These are phyloP conservation scores for Bombyx mandarina DNA, from an alignment of 1,140 invertebrate genomes.

Conservation along the genomic window DNA sequence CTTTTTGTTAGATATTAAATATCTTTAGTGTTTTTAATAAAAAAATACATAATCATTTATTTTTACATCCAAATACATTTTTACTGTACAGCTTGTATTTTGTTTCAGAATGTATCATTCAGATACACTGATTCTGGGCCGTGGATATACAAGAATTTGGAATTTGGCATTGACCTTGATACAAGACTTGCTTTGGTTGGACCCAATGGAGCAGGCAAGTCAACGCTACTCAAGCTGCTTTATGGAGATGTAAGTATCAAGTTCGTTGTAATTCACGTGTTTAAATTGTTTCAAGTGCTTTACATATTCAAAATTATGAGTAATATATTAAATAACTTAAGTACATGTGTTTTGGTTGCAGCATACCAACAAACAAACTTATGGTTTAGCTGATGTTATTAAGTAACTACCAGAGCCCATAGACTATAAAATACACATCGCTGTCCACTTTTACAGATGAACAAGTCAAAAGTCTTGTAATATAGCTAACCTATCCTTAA, in stretches of 20 bases:
- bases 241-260: slow-evolving; percentile 86
- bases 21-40: not conserved
- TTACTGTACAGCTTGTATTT: slow-evolving; percentile 1
- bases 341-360: too few relatives aligned
- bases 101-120: slow-evolving; percentile 92
- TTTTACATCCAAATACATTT: not conserved
- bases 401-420: too few relatives aligned
- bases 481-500: too few relatives aligned
- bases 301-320: not conserved
- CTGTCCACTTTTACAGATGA: too few relatives aligned
- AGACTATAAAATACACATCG: too few relatives aligned
- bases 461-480: too few relatives aligned
- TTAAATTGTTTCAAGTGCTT: not conserved
- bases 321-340: too few relatives aligned
- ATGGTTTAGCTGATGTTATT: too few relatives aligned
- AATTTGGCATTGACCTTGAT: slow-evolving; percentile 99
- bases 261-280: not conserved
- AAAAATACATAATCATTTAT: not conserved
- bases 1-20: too few relatives aligned
- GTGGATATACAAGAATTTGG: slow-evolving; percentile 97
- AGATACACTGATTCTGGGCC: slow-evolving; percentile 90
- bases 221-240: slow-evolving; percentile 95
- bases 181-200: slow-evolving; percentile 97
- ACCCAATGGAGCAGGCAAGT: slow-evolving; percentile 99
- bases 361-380: too few relatives aligned